A percentile compares a stretch with the other conserved stretches of the same genome.
phyloP scores from a whole-genome alignment of 2,888 invertebrate species.

The Marronus borbonicus region DNA sequence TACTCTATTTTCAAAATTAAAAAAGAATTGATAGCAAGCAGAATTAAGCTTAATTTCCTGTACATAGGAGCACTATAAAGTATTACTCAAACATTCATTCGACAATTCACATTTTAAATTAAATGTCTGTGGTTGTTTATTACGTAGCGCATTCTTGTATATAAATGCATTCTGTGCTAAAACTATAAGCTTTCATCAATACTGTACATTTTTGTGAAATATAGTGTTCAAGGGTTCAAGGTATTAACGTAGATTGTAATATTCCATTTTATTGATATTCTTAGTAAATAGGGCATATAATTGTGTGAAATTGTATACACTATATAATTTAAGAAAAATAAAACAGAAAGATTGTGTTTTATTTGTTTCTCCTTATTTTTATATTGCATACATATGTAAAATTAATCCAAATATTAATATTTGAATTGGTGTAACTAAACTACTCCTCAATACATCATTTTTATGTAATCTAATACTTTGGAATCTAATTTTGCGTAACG shows the following conservation, averaged over 20 bases:
- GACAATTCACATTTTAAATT: constrained; percentile 14
- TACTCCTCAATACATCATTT: no score
- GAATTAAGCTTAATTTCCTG: constrained; percentile 22
- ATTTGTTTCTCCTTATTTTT: background rate
- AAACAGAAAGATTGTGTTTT: constrained; percentile 2
- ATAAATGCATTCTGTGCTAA: background rate
- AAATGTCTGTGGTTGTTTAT: constrained; percentile 23
- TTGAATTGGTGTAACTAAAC: no score
- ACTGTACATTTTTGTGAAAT: constrained; percentile 47
- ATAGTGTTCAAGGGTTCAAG: constrained; percentile 23
- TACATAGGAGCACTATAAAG: constrained; percentile 49
- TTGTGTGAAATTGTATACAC: constrained; percentile 28
- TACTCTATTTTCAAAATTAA: background rate
- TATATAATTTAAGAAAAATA: constrained; percentile 14
- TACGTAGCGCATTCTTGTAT: constrained; percentile 33
- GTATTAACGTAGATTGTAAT: constrained; percentile 21
- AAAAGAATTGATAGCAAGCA: background rate
- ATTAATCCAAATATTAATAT: no score
- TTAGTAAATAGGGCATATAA: constrained; percentile 16
- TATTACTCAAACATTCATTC: constrained; percentile 27
- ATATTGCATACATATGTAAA: background rate
- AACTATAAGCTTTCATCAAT: constrained; percentile 14
- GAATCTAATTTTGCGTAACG: no score
- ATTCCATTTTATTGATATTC: constrained; percentile 33
- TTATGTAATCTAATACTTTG: no score